These are phyloP conservation scores for Aphrophora alni DNA, from an alignment of 2,888 invertebrate genomes.

Conservation along the genomic window DNA sequence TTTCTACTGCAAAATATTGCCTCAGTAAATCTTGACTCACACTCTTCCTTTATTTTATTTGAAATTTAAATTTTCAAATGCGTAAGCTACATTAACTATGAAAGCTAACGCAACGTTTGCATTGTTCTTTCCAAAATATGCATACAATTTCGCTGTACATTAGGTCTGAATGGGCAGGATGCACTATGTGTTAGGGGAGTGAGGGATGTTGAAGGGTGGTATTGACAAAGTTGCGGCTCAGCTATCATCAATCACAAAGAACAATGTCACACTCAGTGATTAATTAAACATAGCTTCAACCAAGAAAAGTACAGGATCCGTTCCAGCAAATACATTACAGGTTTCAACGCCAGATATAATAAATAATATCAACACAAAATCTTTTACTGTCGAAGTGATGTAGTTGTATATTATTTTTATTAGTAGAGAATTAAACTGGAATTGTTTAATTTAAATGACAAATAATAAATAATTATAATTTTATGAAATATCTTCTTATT, in stretches of 20 bases:
- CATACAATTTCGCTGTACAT: background rate
- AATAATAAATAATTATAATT: too few relatives aligned
- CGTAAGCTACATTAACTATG: background rate
- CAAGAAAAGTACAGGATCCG: background rate
- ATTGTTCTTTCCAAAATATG: background rate
- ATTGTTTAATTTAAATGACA: too few relatives aligned
- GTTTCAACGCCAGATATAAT: background rate
- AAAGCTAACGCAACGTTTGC: background rate
- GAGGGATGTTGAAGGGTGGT: background rate
- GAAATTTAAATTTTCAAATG: background rate
- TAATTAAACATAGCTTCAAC: conserved; percentile 9
- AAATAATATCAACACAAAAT: too few relatives aligned
- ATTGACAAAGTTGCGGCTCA: conserved; percentile 10
- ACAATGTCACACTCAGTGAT: conserved; percentile 30
- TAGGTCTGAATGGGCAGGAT: background rate
- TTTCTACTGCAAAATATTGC: too few relatives aligned
- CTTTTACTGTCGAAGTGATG: too few relatives aligned
- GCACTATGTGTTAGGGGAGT: background rate
- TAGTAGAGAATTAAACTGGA: too few relatives aligned
- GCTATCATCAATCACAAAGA: conserved; percentile 29
- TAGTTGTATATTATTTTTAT: too few relatives aligned
- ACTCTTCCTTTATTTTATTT: too few relatives aligned
- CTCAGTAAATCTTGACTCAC: too few relatives aligned
- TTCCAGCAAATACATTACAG: background rate
- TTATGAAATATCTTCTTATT: too few relatives aligned